A percentile compares a stretch with the other conserved stretches of the same genome.
These are phyloP conservation scores for Palythoa caribaeorum DNA, from an alignment of 92 coral and sea anemone species.

Conservation along the genomic window DNA sequence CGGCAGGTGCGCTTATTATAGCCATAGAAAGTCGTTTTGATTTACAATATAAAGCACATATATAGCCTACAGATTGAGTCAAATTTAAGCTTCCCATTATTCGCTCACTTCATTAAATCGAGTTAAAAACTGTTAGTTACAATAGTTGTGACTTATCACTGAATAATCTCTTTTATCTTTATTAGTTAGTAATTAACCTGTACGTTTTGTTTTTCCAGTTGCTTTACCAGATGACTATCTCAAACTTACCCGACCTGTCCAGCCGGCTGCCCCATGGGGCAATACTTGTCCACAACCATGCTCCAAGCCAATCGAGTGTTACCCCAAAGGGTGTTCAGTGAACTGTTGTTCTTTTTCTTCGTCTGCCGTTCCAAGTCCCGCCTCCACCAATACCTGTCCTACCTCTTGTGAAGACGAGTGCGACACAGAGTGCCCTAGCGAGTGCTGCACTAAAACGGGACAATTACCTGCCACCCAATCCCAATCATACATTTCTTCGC, in stretches of 20 bases:
- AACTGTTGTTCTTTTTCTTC: slow-evolving; percentile 75
- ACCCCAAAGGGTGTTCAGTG: slow-evolving; percentile 67
- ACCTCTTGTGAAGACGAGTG: slow-evolving; percentile 63
- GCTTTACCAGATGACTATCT: slow-evolving; percentile 79
- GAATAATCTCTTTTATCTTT: background rate
- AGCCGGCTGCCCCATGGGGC: slow-evolving; percentile 24
- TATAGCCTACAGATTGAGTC: no score
- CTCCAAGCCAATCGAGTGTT: slow-evolving; percentile 78
- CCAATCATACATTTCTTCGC: slow-evolving; percentile 31
- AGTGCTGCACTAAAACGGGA: slow-evolving; percentile 64
- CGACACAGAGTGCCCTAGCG: slow-evolving; percentile 68
- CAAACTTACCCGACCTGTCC: slow-evolving; percentile 65
- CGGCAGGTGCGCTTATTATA: slow-evolving; percentile 67
- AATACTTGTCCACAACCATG: slow-evolving; percentile 87
- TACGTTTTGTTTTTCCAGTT: slow-evolving; percentile 46
- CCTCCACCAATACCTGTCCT: slow-evolving; percentile 56
- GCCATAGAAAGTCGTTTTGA: background rate
- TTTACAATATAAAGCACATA: no score
- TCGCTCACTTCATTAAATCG: background rate
- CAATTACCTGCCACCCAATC: slow-evolving; percentile 46
- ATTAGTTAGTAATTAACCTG: background rate
- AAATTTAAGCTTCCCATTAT: no score
- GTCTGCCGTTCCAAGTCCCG: slow-evolving; percentile 13
- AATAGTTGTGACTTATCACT: background rate
- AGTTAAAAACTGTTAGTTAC: background rate